Evolutionary conservation across 2,113 vertebrate species (phyloP), one percentile per base, ranked within the genome.

Genomic region (Ramphastos sulfuratus): DNA sequence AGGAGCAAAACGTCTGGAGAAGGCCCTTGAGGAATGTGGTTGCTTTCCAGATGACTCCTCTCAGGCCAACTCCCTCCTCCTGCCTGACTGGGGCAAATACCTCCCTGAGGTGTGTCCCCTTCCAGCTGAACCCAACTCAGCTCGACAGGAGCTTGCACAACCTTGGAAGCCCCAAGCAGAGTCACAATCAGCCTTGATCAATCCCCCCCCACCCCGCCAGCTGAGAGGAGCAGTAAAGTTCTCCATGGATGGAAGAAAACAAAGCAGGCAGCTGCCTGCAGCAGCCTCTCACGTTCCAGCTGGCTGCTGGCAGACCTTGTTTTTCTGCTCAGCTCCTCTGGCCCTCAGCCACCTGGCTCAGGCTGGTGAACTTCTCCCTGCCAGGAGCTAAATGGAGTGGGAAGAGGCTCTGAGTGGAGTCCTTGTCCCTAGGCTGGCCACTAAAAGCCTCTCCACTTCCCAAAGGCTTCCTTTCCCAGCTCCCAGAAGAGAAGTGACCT

Each of bases 151-250:
- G 55, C 2, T 39, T 42, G 30, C 54, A 1, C 86, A 70, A 21
- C 74, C 71, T 46, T 50, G 0, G 0, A 2, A 9, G 18, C 13
- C 1, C 52, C 15, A 1, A 7, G 9, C 2, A 0, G 75, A 3
- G n/a, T 0, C 1, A 4, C 72, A 3, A 4, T 14, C 24, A 55
- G 54, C 54, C 24, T 15, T 55, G 54, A 27, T 12, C 25, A 28
- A 14, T 24, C 12, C 46, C 46, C 46, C 19, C 46, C 46, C 46
- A 12, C 13, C 44, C 44, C 44, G 6, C 12, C 7, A 48, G 46
- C 46, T 48, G 46, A 48, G 52, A 20, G 20, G 59, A 59, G 30
- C 72, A n/a, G 33, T 16, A 1, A 5, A 12, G 37, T 24, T 24
- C 46, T 33, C 15, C 28, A 9, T 33, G n/a, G 59, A 10, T 33